A percentile compares a stretch with the other conserved stretches of the same genome.
Conservation (phyloP, 2,113 vertebrate species). For the Cavia aperea region DNA sequence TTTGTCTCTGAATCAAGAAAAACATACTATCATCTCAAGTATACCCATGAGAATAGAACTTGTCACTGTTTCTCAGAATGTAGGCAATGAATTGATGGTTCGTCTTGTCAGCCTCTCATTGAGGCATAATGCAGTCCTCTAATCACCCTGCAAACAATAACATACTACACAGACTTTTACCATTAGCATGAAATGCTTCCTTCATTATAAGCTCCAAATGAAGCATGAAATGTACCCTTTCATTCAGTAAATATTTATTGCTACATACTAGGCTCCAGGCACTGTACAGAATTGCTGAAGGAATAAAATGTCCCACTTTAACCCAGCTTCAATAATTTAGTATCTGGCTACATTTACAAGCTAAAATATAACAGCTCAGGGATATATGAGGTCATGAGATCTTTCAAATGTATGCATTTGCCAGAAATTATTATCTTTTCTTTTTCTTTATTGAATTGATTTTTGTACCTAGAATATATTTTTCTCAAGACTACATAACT, state of each 20-base stretch:
- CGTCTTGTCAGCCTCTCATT: not conserved
- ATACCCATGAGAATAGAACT: not conserved
- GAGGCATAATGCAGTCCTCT: not conserved
- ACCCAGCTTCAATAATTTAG: not conserved
- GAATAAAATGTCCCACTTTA: not conserved
- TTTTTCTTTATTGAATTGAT: not conserved
- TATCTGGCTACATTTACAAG: not conserved
- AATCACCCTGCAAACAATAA: not conserved
- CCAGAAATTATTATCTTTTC: not conserved
- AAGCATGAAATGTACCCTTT: conserved; percentile 35
- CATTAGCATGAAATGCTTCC: not conserved
- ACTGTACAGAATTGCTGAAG: not conserved
- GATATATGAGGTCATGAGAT: not conserved
- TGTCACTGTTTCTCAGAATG: not conserved
- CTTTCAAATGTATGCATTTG: not conserved
- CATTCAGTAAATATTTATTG: conserved; percentile 18
- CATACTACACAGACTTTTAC: not conserved
- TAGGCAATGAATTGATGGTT: not conserved
- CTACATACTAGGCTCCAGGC: not conserved
- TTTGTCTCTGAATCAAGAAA: not conserved
- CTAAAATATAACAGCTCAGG: not conserved
- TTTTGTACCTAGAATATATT: not conserved
- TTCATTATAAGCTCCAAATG: not conserved
- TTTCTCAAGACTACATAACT: not conserved
- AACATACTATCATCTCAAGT: not conserved